Conservation (phyloP, 2,888 invertebrate genomes). For the Harpagoxenus sublaevis region DNA sequence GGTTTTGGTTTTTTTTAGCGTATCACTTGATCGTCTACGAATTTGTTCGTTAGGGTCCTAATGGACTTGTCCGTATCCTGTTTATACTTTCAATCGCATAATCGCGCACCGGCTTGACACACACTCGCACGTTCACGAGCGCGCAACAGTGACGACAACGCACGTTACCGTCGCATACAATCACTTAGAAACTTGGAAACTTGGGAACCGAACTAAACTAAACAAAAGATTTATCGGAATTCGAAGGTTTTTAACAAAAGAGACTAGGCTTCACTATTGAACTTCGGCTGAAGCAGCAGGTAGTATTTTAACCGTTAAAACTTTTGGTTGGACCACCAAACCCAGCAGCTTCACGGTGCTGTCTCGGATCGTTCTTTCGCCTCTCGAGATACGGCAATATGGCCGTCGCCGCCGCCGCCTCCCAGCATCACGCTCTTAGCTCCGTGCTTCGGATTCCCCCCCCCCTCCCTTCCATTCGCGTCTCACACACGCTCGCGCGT, state of each 20-base stretch:
- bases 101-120: conserved; percentile 66
- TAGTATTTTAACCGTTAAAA: conserved; percentile 76
- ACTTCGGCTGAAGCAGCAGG: conserved; percentile 16
- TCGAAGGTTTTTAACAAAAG: neutral
- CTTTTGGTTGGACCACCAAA: conserved; percentile 80
- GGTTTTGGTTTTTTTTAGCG: neutral
- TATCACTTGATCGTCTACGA: neutral
- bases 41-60: neutral
- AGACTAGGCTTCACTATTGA: neutral
- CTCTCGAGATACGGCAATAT: conserved; percentile 90
- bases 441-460: conserved; percentile 79
- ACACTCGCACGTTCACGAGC: conserved; percentile 65
- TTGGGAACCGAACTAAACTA: neutral
- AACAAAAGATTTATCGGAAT: neutral
- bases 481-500: conserved; percentile 62
- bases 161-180: conserved; percentile 80
- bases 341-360: conserved; percentile 78
- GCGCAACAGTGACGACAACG: conserved; percentile 73
- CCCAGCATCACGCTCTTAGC: conserved; percentile 87
- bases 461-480: conserved; percentile 60
- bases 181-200: conserved; percentile 73
- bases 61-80: conserved; percentile 40
- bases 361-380: conserved; percentile 77
- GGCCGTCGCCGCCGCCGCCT: conserved; percentile 89
- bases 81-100: conserved; percentile 24